phyloP scores from a whole-genome alignment of 2,888 invertebrate species.

The Himalopsyche tibetana region DNA sequence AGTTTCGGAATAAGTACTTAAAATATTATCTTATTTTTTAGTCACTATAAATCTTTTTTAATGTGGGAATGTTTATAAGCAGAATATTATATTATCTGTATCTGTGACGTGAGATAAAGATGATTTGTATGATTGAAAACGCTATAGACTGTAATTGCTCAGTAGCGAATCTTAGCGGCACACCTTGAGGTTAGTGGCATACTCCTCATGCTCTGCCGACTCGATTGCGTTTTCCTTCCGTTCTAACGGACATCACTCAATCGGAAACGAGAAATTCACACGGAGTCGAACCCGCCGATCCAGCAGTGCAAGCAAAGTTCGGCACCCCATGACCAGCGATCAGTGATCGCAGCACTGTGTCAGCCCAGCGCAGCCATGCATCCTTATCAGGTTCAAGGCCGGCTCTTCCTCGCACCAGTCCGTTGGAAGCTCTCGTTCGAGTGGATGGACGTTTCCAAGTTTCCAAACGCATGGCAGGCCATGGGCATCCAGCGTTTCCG shows the following conservation, averaged over 20 bases:
- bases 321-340: conserved; percentile 39
- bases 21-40: too few relatives aligned
- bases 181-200: not conserved
- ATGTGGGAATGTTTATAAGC: too few relatives aligned
- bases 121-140: too few relatives aligned
- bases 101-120: too few relatives aligned
- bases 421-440: not conserved
- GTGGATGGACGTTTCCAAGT: conserved; percentile 1
- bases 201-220: conserved; percentile 36
- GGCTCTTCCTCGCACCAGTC: conserved; percentile 31
- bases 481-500: conserved; percentile 42
- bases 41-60: too few relatives aligned
- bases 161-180: not conserved
- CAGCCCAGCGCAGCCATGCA: conserved; percentile 36
- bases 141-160: not conserved
- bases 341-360: conserved; percentile 28
- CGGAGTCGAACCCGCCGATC: not conserved
- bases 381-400: conserved; percentile 36
- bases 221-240: conserved; percentile 26
- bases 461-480: conserved; percentile 32
- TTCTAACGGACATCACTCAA: conserved; percentile 36
- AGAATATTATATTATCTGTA: too few relatives aligned
- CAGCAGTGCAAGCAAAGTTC: conserved; percentile 7
- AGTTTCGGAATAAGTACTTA: too few relatives aligned
- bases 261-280: conserved; percentile 34